Percentiles rank a stretch among this genome's conserved stretches.
These are phyloP conservation scores for Crotalus viridis DNA, from an alignment of 2,113 vertebrate genomes.

Conservation along the genomic window DNA sequence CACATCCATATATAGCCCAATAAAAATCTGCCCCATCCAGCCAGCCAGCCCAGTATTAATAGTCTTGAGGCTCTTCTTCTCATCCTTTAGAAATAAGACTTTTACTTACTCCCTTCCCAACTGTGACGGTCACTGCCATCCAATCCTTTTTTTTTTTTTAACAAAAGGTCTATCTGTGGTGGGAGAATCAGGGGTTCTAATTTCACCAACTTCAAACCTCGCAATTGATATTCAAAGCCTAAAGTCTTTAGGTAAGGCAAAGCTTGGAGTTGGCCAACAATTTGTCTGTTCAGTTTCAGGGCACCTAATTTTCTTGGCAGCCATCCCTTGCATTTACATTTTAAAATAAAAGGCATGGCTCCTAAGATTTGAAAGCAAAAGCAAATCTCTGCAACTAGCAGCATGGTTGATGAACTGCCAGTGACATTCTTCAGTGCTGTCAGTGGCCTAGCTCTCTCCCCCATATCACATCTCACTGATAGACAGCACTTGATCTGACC, in stretches of 20 bases:
- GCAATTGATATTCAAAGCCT: not conserved
- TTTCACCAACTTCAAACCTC: not conserved
- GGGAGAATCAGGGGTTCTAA: not conserved
- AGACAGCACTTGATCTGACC: not conserved
- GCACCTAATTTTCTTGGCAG: not conserved
- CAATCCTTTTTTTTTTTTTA: not conserved
- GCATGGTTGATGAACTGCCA: not conserved
- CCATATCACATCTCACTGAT: not conserved
- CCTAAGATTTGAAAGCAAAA: not conserved
- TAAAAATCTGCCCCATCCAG: not conserved
- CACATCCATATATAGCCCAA: not conserved
- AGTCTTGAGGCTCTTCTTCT: not conserved
- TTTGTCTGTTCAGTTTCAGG: not conserved
- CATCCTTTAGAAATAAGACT: not conserved
- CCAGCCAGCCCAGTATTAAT: not conserved
- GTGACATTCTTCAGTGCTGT: not conserved
- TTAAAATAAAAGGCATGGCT: not conserved
- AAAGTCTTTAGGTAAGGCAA: not conserved
- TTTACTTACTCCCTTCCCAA: not conserved
- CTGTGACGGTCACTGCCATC: not conserved
- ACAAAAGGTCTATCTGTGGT: not conserved
- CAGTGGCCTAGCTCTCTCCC: not conserved
- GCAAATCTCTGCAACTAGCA: not conserved
- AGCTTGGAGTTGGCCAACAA: not conserved
- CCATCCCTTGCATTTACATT: not conserved